Evolutionary conservation across 2,113 vertebrate species (phyloP), one percentile per base, ranked within the genome.

Genomic region (Falco punctatus): DNA sequence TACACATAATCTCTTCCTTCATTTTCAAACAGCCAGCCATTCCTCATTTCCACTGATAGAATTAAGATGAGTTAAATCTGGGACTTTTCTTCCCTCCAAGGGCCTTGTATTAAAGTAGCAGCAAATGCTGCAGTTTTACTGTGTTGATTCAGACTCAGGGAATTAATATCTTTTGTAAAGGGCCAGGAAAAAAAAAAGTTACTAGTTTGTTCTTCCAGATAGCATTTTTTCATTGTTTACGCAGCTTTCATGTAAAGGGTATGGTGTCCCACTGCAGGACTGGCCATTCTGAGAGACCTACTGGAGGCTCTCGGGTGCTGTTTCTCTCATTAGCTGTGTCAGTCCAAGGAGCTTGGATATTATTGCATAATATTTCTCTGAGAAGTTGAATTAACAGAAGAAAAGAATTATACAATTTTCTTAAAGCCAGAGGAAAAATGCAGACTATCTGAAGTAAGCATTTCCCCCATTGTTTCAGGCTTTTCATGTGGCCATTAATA

Each of bases 11-110:
- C 15, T 51, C 65, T 85, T 46, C 38, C 11, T 62, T 62, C 3
- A 38, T 67, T 78, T 83, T 74, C 57, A n/a, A 79, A 77, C 32
- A 69, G 7, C 1, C 0, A 0, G 7, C 1, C 0, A 0, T 57
- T 69, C 44, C 27, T 80, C n/a, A 49, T 54, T 82, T 70, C 4
- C 35, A 13, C 15, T 28, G 15, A 7, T 22, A 77, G 35, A 79
- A 88, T 59, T 67, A 57, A 74, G 33, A 30, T 30, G 13, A 72
- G 6, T 70, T 79, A 87, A 81, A 74, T 67, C 11, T 49, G 46
- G 66, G 42, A 59, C 24, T 94, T 88, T 61, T 35, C 15, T 92
- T 88, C 14, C 35, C 54, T 77, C 24, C 9, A n/a, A 49, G 82
- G 30, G 42, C 49, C 58, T 70, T 81, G 22, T 40, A 11, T 67